Evolutionary conservation across 2,888 invertebrate genomes (phyloP).

Genomic region (Matsumyia berberina): DNA sequence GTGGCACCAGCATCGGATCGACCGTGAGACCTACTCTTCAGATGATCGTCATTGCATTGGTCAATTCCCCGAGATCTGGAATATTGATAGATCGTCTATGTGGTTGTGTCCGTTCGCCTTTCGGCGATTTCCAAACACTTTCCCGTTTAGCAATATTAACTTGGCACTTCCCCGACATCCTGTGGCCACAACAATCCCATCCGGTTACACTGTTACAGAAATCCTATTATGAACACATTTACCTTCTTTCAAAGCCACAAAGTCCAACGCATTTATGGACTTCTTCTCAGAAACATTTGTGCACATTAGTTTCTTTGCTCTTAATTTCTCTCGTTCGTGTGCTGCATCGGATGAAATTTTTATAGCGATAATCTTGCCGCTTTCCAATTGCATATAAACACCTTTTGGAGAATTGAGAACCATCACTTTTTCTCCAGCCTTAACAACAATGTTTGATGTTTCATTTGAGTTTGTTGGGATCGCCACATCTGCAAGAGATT

Average conservation of each 20-base stretch:
- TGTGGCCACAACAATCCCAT: no score
- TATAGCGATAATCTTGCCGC: constrained; percentile 97
- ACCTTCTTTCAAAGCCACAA: constrained; percentile 37
- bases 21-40: no score
- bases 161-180: no score
- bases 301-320: constrained; percentile 32
- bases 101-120: no score
- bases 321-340: constrained; percentile 75
- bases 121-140: no score
- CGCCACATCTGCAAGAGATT: constrained; percentile 89
- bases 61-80: no score
- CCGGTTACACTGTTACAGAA: no score
- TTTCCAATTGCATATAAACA: constrained; percentile 97
- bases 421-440: constrained; percentile 97
- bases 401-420: constrained; percentile 97
- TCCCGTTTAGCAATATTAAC: no score
- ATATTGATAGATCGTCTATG: no score
- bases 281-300: constrained; percentile 24
- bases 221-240: not conserved
- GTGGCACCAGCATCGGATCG: no score
- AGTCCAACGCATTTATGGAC: not conserved
- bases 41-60: no score
- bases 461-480: constrained; percentile 96
- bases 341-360: constrained; percentile 83
- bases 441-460: constrained; percentile 94